phyloP scores from a whole-genome alignment of 2,113 vertebrate genomes.

The Scomber scombrus region DNA sequence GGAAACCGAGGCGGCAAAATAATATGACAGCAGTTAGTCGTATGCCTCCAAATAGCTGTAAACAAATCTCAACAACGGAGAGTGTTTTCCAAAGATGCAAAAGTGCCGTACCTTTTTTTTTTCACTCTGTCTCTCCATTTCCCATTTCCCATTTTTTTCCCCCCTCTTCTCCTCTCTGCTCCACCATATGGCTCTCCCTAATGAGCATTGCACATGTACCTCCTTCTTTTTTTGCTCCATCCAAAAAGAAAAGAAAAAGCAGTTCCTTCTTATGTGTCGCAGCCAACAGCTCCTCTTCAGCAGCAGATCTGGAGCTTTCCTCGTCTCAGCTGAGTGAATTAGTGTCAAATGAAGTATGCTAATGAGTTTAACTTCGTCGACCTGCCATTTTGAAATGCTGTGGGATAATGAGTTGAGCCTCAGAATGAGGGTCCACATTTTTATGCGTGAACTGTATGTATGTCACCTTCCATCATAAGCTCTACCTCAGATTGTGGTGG shows the following conservation, averaged over 20 bases:
- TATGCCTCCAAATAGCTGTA: slow-evolving; percentile 11
- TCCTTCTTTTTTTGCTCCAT: slow-evolving; percentile 66
- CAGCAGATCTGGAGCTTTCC: slow-evolving; percentile 58
- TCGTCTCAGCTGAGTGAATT: slow-evolving; percentile 63
- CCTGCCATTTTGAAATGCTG: slow-evolving; percentile 35
- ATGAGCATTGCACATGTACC: slow-evolving; percentile 71
- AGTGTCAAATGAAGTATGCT: slow-evolving; percentile 63
- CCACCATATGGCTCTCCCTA: slow-evolving; percentile 81
- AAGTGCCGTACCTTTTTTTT: slow-evolving; percentile 24
- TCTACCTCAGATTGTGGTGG: background rate
- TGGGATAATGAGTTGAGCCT: slow-evolving; percentile 44
- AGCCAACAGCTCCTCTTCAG: slow-evolving; percentile 68
- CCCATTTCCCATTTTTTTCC: slow-evolving; percentile 6
- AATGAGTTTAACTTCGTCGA: slow-evolving; percentile 68
- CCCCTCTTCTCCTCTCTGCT: slow-evolving; percentile 43
- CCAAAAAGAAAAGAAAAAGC: slow-evolving; percentile 64
- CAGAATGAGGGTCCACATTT: background rate
- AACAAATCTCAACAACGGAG: slow-evolving; percentile 35
- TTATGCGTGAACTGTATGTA: background rate
- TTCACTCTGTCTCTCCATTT: slow-evolving; percentile 22
- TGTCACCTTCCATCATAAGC: background rate
- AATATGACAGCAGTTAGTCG: slow-evolving; percentile 24
- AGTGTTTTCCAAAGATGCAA: slow-evolving; percentile 34
- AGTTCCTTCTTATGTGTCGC: slow-evolving; percentile 58
- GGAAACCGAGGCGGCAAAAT: slow-evolving; percentile 3